These are phyloP conservation scores for Tragelaphus imberbis DNA, from an alignment of 2,113 vertebrate genomes.

Conservation along the genomic window DNA sequence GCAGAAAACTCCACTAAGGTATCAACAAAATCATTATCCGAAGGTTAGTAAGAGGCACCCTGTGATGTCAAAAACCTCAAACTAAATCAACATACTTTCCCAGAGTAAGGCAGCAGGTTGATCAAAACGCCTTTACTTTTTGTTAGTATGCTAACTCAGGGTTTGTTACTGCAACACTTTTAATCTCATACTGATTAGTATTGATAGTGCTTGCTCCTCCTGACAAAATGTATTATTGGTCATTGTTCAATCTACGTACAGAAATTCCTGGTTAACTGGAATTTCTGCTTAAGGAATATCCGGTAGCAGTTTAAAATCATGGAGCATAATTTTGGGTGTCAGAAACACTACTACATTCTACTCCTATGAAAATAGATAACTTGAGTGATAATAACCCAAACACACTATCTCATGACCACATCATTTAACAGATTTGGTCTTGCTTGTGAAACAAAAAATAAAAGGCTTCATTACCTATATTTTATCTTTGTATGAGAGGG, in stretches of 20 bases:
- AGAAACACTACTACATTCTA: not conserved
- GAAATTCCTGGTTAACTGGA: not conserved
- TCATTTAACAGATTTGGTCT: not conserved
- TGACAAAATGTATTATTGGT: not conserved
- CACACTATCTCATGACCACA: not conserved
- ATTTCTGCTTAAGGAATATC: not conserved
- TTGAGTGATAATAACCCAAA: not conserved
- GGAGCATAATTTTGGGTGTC: not conserved
- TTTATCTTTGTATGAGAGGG: conserved; percentile 98
- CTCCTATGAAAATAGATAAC: not conserved
- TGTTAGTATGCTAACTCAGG: not conserved
- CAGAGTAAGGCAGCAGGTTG: not conserved
- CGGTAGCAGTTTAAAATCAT: not conserved
- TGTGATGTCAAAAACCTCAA: not conserved
- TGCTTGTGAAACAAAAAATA: not conserved
- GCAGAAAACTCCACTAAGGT: not conserved
- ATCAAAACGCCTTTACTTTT: not conserved
- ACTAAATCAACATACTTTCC: not conserved
- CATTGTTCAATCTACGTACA: not conserved
- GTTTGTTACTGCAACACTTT: not conserved
- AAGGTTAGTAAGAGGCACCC: not conserved
- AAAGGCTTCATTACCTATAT: conserved; percentile 86
- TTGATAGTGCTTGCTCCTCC: not conserved
- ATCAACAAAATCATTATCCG: not conserved
- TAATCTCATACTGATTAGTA: not conserved